Base-by-base conservation (phyloP, 2,888 invertebrate genomes). In the Lymantria dispar region DNA sequence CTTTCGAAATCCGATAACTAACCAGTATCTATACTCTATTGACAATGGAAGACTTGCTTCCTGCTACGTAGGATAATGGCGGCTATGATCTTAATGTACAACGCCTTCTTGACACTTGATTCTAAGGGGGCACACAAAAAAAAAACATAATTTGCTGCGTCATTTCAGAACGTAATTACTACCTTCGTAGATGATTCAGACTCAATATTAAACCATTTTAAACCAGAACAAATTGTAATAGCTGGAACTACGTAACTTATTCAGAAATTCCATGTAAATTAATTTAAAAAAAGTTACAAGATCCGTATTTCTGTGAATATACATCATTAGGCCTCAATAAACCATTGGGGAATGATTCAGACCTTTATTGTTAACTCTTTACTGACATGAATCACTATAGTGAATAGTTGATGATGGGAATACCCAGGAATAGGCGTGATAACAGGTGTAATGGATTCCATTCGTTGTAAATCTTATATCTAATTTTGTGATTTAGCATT, bases 321-420 rank as follows among this genome's bases (percentile, higher is more conserved):
- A 70, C 74, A 75, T 78, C 78, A 78, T 52, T 60, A 33, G 48
- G 39, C 50, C 47, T 60, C 55, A 62, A 70, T 68, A 64, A 65
- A 63, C 54, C 63, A 66, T 71, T 63, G 61, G 60, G 61, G 66
- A 69, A 70, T 80, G 80, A 80, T 62, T 80, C 80, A 75, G 57
- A 61, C 38, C 45, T 56, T 75, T 71, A 80, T 77, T 74, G 66
- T 60, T 50, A 60, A 56, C 59, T 74, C 64, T 72, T 73, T 72
- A 70, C 40, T 68, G 56, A 62, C 64, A 51, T 81, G 80, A 80
- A 60, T 81, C 81, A 81, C 59, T 58, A 33, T 54, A 64, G 62
- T 72, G 65, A 72, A 74, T 70, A 68, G 66, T 55, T 45, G 41
- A 62, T 67, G 50, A 48, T 47, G 68, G 76, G 54, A 73, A 76